Base-by-base conservation (phyloP, 2,888 invertebrate genomes). In the Drosophila flavopinicola region DNA sequence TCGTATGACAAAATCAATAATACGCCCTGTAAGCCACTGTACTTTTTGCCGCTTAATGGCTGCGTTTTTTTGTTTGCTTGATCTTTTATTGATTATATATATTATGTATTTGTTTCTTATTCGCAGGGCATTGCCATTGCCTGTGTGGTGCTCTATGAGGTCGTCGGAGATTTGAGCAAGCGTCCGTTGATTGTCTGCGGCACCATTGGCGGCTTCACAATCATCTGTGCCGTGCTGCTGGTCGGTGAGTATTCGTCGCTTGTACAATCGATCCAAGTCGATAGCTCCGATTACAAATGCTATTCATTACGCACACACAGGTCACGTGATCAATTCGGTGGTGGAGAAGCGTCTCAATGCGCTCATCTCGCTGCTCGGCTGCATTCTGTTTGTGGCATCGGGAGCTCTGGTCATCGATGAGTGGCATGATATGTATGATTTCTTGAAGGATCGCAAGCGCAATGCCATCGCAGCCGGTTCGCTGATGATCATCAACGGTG, bases 311-410 rank as follows among this genome's bases (percentile, higher is more conserved):
- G 10, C 7, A 17, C 7, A 5, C 17, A 2, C 27, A 90, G 90
- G 90, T 39, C 90, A 90, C 57, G 51, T 90, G 11, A 70, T 90
- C 39, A 86, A 85, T 20, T 89, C 90, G 4, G 68, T 88, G 44
- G 82, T 90, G 41, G 90, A 90, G 72, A 90, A 90, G 61, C 90
- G 90, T 11, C 66, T 90, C 33, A 90, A 90, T 61, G 90, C 89
- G 2, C 38, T 90, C 0, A 78, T 90, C 66, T 82, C 91, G 2
- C 65, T 90, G 57, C 66, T 89, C 20, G 90, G 90, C 11, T 90
- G 90, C 66, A 63, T 90, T 6, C 60, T 90, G 27, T 90, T 90
- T 45, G 87, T 90, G 47, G 74, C 83, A 33, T 88, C 90, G 0
- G 90, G 90, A 4, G 90, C 90, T 0, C n/a, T 90, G 82, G 83